Base-by-base conservation (phyloP, 2,888 invertebrate species). In the Chesias legatella region DNA sequence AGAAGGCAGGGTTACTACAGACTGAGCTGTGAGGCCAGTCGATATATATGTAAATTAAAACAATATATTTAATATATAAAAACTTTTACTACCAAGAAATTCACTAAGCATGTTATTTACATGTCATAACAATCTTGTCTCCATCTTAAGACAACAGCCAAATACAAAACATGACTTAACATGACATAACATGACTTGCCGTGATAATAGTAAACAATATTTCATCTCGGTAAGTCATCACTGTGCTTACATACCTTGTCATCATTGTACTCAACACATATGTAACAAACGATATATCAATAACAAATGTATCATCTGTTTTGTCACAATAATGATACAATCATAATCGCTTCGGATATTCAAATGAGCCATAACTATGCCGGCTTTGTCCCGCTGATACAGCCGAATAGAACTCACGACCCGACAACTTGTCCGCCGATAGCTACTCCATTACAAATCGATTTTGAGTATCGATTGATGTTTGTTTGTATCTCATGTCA, bases 281-380 rank as follows among this genome's bases (percentile, higher is more conserved):
- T 51, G 48, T 53, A 49, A 55, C 25, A 34, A 35, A 38, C 32
- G 33, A 42, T 46, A 53, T 50, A 49, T 52, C 47, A 53, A 66
- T 61, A 54, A 56, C 51, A 53, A 17, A 24, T 29, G 29, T 9
- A 22, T 33, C 11, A 33, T 36, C 31, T 45, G 32, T 25, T 36
- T 35, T 35, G 21, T 36, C 11, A 23, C 55, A 48, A 43, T 69
- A 60, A 72, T 56, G 63, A 63, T 67, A 72, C 58, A 53, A 68
- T 70, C 61, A 67, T 62, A 63, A 64, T 53, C 49, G 55, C 31
- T 45, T 64, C 60, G 55, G 63, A 64, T 52, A 74, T 75, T 72
- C 53, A 70, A 78, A 75, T 73, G 70, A 70, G 55, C 54, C 57
- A 59, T 54, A 51, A 48, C 39, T 47, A 53, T 51, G 48, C 48